Percentiles rank a stretch among this genome's conserved stretches.
These are phyloP conservation scores for Thaumatotibia leucotreta DNA, from an alignment of 1,140 invertebrate species.

Conservation along the genomic window DNA sequence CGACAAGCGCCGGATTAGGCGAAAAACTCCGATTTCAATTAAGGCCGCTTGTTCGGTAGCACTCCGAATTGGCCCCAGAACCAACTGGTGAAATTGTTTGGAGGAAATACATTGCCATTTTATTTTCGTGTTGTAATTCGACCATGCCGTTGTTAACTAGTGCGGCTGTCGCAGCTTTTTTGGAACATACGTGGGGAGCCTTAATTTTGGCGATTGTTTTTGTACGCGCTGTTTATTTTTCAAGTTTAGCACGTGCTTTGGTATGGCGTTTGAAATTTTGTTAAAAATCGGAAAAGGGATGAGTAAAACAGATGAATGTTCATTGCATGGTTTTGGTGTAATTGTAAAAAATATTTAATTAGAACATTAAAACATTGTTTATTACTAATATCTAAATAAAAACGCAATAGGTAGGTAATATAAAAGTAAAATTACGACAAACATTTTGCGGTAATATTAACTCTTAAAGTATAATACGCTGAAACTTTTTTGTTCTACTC, in stretches of 20 bases:
- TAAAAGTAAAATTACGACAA: not conserved
- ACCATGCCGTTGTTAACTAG: slow-evolving; percentile 39
- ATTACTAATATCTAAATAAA: too few species aligned
- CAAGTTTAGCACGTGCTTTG: slow-evolving; percentile 18
- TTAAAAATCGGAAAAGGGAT: not conserved
- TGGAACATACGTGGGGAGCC: slow-evolving; percentile 29
- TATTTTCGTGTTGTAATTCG: slow-evolving; percentile 52
- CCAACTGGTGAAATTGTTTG: slow-evolving; percentile 51
- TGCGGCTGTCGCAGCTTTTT: slow-evolving; percentile 36
- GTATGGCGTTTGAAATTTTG: not conserved
- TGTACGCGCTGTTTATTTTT: slow-evolving; percentile 5
- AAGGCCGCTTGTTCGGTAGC: slow-evolving; percentile 51
- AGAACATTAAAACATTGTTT: too few species aligned
- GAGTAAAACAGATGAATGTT: slow-evolving; percentile 17
- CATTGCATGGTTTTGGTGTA: too few species aligned
- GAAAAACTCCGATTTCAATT: slow-evolving; percentile 65
- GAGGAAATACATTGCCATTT: slow-evolving; percentile 45
- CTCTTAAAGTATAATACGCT: not conserved
- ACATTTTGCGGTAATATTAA: not conserved
- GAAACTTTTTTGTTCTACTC: not conserved
- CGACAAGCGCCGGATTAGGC: slow-evolving; percentile 35
- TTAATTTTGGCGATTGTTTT: slow-evolving; percentile 46
- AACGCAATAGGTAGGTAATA: too few species aligned
- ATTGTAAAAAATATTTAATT: too few species aligned
- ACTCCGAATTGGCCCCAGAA: slow-evolving; percentile 39